Evolutionary conservation across 2,888 invertebrate genomes (phyloP).

Genomic region (Meganola albula): DNA sequence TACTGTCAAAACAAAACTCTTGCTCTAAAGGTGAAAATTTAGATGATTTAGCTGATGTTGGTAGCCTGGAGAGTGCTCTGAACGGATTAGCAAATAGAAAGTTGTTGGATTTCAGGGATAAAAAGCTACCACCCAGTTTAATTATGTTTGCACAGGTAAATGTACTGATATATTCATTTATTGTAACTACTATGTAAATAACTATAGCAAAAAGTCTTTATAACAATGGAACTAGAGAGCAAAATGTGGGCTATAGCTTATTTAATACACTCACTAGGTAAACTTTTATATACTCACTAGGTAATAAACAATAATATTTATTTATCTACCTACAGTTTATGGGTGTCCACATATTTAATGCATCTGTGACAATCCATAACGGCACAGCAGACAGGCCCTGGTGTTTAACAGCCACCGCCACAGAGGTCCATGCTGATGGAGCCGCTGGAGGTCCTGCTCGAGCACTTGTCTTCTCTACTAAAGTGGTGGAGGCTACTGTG

Average conservation of each 20-base stretch:
- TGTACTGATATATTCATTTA: background rate
- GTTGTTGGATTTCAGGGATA: constrained; percentile 82
- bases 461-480: constrained; percentile 83
- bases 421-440: constrained; percentile 84
- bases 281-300: background rate
- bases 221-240: too few relatives aligned
- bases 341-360: constrained; percentile 89
- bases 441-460: constrained; percentile 83
- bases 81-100: constrained; percentile 38
- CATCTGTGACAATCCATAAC: constrained; percentile 58
- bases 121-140: constrained; percentile 86
- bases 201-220: too few relatives aligned
- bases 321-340: constrained; percentile 81
- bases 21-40: constrained; percentile 32
- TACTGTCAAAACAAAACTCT: constrained; percentile 68
- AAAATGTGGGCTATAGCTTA: too few relatives aligned
- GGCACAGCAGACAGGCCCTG: constrained; percentile 79
- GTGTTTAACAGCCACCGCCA: constrained; percentile 83
- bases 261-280: too few relatives aligned
- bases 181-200: too few relatives aligned
- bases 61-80: constrained; percentile 34
- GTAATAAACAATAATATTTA: background rate
- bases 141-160: constrained; percentile 89
- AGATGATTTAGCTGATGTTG: constrained; percentile 30
- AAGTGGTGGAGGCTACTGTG: constrained; percentile 81